Base-by-base conservation (phyloP, 2,113 vertebrate genomes). In the Mustelus asterias region DNA sequence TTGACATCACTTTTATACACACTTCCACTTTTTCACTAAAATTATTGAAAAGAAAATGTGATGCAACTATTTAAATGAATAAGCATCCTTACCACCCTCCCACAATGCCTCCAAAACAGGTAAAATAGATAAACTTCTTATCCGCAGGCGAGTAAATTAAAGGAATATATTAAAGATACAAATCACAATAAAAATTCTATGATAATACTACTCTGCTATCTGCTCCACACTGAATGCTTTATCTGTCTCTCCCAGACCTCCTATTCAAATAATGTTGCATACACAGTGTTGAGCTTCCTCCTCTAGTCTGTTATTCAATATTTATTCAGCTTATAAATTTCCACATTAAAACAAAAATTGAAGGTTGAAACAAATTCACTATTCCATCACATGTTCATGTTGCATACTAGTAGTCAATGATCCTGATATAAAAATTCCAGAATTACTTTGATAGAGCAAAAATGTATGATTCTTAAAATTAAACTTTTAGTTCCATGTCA, bases 161-260 rank as follows among this genome's bases (percentile, higher is more conserved):
- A 44, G 20, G 93, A 95, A 95, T 95, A 95, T 44, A 93, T 93
- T 93, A 93, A 93, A 70, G 41, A 72, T 48, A 48, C 41, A 69
- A 95, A 44, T 48, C 93, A 72, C 65, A 95, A 72, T 72, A 72
- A 95, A 94, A 95, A 95, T 48, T 29, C 18, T 37, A 4, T 65
- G 29, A 63, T 93, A 93, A 67, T 93, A 26, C 41, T 72, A 70
- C 14, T 26, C 41, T 95, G 65, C 5, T 95, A 72, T 95, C 22
- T 48, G 37, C 65, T 24, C 20, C 67, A 95, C 10, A 72, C 67
- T 48, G 93, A 48, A 9, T 44, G 41, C 11, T 67, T 95, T 95
- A 95, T 95, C 93, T 95, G 22, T 11, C 37, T 70, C 67, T 95
- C 69, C 93, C 93, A 95, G 93, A 41, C 93, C 41, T 65, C n/a